Base-by-base conservation (phyloP, 2,888 invertebrate genomes). In the Deladenus siricidicola region DNA sequence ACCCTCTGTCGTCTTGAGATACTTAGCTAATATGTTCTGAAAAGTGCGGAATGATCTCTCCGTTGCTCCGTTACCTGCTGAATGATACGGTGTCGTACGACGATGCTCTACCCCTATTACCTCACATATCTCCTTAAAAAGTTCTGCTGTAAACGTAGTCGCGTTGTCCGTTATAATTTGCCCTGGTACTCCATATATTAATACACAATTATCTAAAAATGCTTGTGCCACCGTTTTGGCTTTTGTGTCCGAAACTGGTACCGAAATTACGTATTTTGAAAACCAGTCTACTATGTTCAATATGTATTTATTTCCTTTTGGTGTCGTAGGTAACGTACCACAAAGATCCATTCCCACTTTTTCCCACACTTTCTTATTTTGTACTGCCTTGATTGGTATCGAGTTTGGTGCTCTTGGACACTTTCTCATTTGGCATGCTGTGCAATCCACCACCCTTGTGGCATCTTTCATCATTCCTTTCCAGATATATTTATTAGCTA, bases 231-330 rank as follows among this genome's bases (percentile, higher is more conserved):
- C 66, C 0, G 77, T 77, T 8, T 61, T 63, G 0, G 79, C 70
- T 48, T 69, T 70, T 21, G 74, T 72, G 43, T 78, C 71, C 0
- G 72, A 72, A 17, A 79, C 49, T 2, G 79, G 68, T 26, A 78
- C 43, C 47, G 68, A 65, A 66, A 71, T 29, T 51, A 62, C 57
- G 42, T 44, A 76, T 34, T 62, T 67, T 1, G 59, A 43, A 34
- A 60, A 67, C 23, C 17, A 28, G 51, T 42, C 39, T 14, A 62
- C 48, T 6, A 53, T 39, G 19, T 48, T 52, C 4, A 59, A 34
- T 10, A 53, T 45, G 55, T 66, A 65, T 34, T 52, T 56, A 34
- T 64, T 60, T 2, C 60, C 59, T 21, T 4, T 21, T 14, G n/a
- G 6, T 0, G 65, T 64, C n/a, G 34, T 26, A 2, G 49, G 49